phyloP scores from a whole-genome alignment of 2,888 invertebrate genomes.

The Mimas tiliae region DNA sequence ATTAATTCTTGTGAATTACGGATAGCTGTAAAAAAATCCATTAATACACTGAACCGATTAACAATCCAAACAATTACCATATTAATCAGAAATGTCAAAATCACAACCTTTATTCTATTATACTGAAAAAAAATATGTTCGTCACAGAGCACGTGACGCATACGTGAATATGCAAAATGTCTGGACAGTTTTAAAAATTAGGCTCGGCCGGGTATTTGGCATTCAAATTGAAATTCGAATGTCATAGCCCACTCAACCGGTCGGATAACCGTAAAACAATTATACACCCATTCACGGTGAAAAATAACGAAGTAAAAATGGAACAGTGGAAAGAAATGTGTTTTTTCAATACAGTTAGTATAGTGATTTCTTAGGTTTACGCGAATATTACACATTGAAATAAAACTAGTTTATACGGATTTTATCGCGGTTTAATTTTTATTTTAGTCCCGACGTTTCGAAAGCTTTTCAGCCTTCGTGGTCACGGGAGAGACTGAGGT shows the following conservation, averaged over 20 bases:
- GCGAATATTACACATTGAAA: no score
- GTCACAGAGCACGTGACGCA: slow-evolving; percentile 38
- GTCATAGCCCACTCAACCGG: slow-evolving; percentile 46
- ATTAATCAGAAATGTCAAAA: slow-evolving; percentile 5
- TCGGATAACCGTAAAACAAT: slow-evolving; percentile 55
- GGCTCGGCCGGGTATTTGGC: slow-evolving; percentile 42
- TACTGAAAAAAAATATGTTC: slow-evolving; percentile 29
- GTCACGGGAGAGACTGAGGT: no score
- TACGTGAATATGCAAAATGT: slow-evolving; percentile 58
- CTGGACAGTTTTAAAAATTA: slow-evolving; percentile 52
- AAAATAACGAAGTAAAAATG: slow-evolving; percentile 35
- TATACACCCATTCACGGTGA: slow-evolving; percentile 53
- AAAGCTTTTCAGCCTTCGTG: no score
- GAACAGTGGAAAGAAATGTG: slow-evolving; percentile 5
- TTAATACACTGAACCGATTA: not conserved
- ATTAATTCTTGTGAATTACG: no score
- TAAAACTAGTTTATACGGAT: no score
- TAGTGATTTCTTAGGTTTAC: not conserved
- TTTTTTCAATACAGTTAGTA: not conserved
- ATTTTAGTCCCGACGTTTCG: no score
- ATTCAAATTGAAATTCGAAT: slow-evolving; percentile 61
- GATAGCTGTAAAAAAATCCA: not conserved
- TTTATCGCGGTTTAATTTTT: no score
- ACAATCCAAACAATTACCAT: not conserved
- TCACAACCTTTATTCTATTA: not conserved